These are phyloP conservation scores for Spodoptera picta DNA, from an alignment of 2,888 invertebrate genomes.

Conservation along the genomic window DNA sequence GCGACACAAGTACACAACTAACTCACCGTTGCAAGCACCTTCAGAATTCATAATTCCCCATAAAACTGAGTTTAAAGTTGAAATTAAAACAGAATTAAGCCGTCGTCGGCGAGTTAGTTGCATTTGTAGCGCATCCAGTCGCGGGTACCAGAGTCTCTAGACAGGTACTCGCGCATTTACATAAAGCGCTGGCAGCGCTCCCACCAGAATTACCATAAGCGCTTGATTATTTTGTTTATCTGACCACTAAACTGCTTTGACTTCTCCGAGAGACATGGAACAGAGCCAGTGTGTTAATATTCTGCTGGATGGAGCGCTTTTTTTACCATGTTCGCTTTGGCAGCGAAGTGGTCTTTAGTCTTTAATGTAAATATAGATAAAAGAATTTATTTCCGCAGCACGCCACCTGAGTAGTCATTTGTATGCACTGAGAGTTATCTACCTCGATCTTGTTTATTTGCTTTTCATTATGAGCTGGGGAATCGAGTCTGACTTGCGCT, in stretches of 20 bases:
- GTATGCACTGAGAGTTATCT: conserved; percentile 4
- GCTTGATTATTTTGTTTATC: conserved; percentile 85
- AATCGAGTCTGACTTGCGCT: too few relatives aligned
- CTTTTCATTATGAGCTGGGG: conserved; percentile 1
- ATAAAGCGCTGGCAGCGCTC: conserved; percentile 65
- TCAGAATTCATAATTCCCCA: conserved; percentile 64
- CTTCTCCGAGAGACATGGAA: conserved; percentile 63
- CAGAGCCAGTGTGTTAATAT: conserved; percentile 59
- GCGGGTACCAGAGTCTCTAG: conserved; percentile 23
- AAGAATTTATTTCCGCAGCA: conserved; percentile 26
- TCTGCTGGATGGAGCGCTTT: conserved; percentile 31
- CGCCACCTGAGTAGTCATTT: conserved; percentile 17
- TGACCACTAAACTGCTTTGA: conserved; percentile 80
- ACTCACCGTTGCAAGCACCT: conserved; percentile 42
- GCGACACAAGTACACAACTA: conserved; percentile 33
- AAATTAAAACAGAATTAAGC: conserved; percentile 72
- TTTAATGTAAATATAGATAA: conserved; percentile 44
- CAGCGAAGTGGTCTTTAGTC: conserved; percentile 23
- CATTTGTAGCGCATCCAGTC: conserved; percentile 63
- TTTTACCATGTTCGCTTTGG: conserved; percentile 39
- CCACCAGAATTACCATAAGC: conserved; percentile 73
- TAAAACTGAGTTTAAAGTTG: conserved; percentile 66
- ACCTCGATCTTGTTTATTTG: conserved; percentile 9
- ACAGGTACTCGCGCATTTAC: conserved; percentile 59
- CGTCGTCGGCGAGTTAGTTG: conserved; percentile 63